Evolutionary conservation across 2,113 vertebrate genomes (phyloP).

Genomic region (Lophura nycthemera): DNA sequence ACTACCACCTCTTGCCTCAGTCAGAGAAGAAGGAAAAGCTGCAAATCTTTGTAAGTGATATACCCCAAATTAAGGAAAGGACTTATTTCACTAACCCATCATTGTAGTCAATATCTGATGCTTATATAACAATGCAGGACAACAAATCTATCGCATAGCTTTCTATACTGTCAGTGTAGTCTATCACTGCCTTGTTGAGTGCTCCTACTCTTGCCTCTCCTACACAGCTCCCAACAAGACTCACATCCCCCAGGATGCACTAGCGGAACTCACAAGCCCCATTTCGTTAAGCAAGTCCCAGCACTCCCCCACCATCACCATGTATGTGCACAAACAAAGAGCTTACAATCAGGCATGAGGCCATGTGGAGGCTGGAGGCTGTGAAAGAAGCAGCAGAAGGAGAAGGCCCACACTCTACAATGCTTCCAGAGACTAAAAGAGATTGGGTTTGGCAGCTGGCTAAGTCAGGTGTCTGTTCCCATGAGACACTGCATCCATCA

Average conservation of each 20-base stretch:
- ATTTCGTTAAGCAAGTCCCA: neutral
- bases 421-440: slow-evolving; percentile 20
- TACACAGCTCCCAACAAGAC: slow-evolving; percentile 10
- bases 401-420: slow-evolving; percentile 40
- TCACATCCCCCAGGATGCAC: neutral
- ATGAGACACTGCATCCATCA: neutral
- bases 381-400: slow-evolving; percentile 38
- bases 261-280: neutral
- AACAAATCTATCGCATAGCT: neutral
- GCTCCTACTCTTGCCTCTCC: slow-evolving; percentile 49
- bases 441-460: slow-evolving; percentile 3
- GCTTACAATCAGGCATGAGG: slow-evolving; percentile 6
- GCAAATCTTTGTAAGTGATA: accelerated
- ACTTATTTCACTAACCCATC: neutral
- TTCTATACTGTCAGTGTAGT: slow-evolving; percentile 10
- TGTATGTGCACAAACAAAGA: neutral
- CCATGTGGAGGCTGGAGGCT: slow-evolving; percentile 26
- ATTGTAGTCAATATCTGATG: neutral
- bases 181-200: neutral
- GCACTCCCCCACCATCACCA: neutral
- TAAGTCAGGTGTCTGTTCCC: slow-evolving; percentile 19
- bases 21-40: neutral
- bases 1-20: neutral
- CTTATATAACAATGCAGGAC: neutral
- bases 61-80: neutral